Evolutionary conservation across 2,888 invertebrate species (phyloP), one percentile per base, ranked within the genome.

Genomic region (Oxystoma pomonae): DNA sequence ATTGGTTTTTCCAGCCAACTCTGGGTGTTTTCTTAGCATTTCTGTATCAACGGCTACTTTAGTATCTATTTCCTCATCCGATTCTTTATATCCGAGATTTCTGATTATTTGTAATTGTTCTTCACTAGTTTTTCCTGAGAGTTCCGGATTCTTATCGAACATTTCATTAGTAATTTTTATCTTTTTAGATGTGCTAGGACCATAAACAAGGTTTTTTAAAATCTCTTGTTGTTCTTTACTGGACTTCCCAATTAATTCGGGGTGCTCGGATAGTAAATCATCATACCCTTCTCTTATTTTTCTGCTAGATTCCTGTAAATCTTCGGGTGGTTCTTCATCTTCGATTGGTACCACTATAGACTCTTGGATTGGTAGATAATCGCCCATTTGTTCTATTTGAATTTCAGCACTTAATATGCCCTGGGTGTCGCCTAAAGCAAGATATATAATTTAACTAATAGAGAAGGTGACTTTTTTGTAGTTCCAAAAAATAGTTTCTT

Each of bases 101-200:
- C 9, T 35, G 9, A 35, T 35, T 35, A 35, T 35, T 35, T 35
- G 3, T 55, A 22, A n/a, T 17, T 53, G 53, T 60, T 60, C 22
- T 17, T 35, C 55, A 16, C 2, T 22, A 22, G 55, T 18, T 53
- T 55, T 60, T 1, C n/a, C 59, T 20, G n/a, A 7, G 17, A 59
- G 20, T 16, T 59, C 52, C 20, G 59, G 59, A 20, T 59, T 53
- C 1, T 59, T 18, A n/a, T 3, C n/a, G 1, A 58, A 35, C 16
- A 59, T 2, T 2, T 19, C 58, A 16, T 50, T 18, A n/a, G n/a
- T n/a, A n/a, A n/a, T n/a, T n/a, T n/a, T n/a, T n/a, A n/a, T n/a
- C n/a, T n/a, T n/a, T n/a, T n/a, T n/a, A n/a, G n/a, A n/a, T n/a
- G n/a, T n/a, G n/a, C n/a, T n/a, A n/a, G n/a, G n/a, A n/a, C n/a